Base-by-base conservation (phyloP, 2,113 vertebrate genomes). In the Oreochromis spilurus region DNA sequence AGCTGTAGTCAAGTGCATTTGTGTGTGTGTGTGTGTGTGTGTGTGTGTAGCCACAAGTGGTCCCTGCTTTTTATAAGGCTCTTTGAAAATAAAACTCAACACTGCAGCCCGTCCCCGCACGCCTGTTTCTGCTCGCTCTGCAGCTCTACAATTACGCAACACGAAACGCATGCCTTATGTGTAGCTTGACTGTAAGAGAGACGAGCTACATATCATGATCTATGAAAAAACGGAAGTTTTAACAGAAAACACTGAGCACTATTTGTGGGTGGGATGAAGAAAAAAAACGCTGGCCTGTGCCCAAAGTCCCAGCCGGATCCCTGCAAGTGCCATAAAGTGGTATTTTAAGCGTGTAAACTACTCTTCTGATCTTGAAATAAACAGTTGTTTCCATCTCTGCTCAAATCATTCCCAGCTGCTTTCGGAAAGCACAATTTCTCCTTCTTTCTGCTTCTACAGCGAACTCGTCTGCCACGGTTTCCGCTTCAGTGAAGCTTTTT, bases 381-480 rank as follows among this genome's bases (percentile, higher is more conserved):
- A 79, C 79, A 84, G 31, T 40, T 3, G 31, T 53, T 55, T 52
- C 53, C 83, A 57, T 67, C 85, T 43, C 70, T 45, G 79, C 91
- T 75, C 38, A 78, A 90, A 82, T 84, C 67, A 53, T 17, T n/a
- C 78, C 50, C 79, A 62, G 85, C 87, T 84, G 55, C 78, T 86
- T 45, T 86, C 75, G 48, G 79, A 21, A 79, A 31, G 58, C 86
- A 79, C 89, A 93, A 91, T 88, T 92, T 88, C 24, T 82, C 67
- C 31, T 87, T 38, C 45, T 10, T 3, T 62, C 48, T 84, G 0
- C 67, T 72, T 29, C 29, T 45, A 13, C 78, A 31, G 16, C 34
- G 7, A 87, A 54, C 72, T 86, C 82, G 58, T 50, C 19, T 91
- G 88, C 85, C 57, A 83, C 83, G 53, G 87, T 89, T 92, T 93